Conservation (phyloP, 2,113 vertebrate genomes). For the Todiramphus saurophagus region DNA sequence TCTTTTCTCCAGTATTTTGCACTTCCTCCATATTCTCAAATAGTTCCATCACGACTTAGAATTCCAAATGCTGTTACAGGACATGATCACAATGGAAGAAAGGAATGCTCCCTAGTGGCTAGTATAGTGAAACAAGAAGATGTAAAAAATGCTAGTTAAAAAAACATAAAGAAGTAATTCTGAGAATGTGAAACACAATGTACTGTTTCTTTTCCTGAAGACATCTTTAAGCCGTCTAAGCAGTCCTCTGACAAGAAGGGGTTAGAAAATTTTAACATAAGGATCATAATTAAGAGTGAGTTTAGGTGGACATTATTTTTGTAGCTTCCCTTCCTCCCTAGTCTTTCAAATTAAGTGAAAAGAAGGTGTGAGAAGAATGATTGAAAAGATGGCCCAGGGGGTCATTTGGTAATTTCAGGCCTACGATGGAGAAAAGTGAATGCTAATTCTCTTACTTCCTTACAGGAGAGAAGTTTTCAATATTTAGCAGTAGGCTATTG, state of each 20-base stretch:
- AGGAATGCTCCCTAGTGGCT: background rate
- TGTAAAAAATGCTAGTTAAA: background rate
- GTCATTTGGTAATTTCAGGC: background rate
- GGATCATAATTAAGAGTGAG: background rate
- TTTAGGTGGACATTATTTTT: background rate
- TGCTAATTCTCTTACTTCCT: background rate
- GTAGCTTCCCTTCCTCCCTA: background rate
- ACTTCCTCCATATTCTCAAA: background rate
- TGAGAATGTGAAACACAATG: background rate
- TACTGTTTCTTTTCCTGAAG: background rate
- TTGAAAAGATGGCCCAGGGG: background rate
- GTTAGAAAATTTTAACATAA: background rate
- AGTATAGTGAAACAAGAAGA: background rate
- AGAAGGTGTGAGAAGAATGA: background rate
- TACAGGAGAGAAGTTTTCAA: background rate
- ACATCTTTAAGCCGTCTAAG: background rate
- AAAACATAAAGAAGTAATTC: background rate
- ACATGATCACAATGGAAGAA: background rate
- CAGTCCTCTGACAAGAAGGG: background rate
- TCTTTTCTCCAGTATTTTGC: background rate
- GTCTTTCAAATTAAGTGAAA: background rate
- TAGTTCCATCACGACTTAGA: background rate
- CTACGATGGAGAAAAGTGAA: background rate
- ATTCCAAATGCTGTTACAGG: background rate
- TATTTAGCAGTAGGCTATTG: background rate